A percentile compares a stretch with the other conserved stretches of the same genome.
Conservation (phyloP, 1,140 invertebrate species). For the Plectrocnemia conspersa region DNA sequence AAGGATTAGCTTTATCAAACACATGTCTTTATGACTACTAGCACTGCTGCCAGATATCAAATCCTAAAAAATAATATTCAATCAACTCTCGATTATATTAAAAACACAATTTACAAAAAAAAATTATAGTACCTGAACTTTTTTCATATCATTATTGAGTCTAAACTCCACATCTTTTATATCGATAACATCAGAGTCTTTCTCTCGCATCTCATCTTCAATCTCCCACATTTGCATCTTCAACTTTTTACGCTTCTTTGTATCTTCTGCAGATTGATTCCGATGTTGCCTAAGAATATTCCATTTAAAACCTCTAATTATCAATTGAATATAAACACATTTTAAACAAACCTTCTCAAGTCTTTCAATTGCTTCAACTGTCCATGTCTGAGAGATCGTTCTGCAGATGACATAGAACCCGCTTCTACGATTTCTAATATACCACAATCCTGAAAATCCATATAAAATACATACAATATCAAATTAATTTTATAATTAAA, state of each 20-base stretch:
- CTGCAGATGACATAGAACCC: slow-evolving; percentile 64
- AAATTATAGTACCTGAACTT: slow-evolving; percentile 52
- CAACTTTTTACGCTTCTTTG: slow-evolving; percentile 70
- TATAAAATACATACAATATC: slow-evolving; percentile 1
- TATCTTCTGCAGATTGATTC: slow-evolving; percentile 56
- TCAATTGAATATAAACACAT: background rate
- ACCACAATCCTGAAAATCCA: slow-evolving; percentile 60
- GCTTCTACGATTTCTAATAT: slow-evolving; percentile 57
- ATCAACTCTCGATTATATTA: background rate
- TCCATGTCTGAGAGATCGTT: slow-evolving; percentile 75
- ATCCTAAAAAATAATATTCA: slow-evolving; percentile 45
- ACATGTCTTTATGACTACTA: slow-evolving; percentile 76
- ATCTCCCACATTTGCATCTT: slow-evolving; percentile 54
- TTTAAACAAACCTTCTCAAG: slow-evolving; percentile 61
- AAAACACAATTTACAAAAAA: background rate
- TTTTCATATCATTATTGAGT: slow-evolving; percentile 65
- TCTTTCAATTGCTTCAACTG: slow-evolving; percentile 81
- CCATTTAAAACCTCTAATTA: background rate
- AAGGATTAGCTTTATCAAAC: slow-evolving; percentile 83
- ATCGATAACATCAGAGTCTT: slow-evolving; percentile 64
- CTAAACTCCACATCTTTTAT: slow-evolving; percentile 91
- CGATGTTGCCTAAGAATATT: slow-evolving; percentile 46
- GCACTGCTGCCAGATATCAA: slow-evolving; percentile 66
- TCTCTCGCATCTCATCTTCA: slow-evolving; percentile 48
- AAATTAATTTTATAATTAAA: slow-evolving; percentile 1